Base-by-base conservation (phyloP, 1,140 invertebrate species). In the Pachypsylla venusta region DNA sequence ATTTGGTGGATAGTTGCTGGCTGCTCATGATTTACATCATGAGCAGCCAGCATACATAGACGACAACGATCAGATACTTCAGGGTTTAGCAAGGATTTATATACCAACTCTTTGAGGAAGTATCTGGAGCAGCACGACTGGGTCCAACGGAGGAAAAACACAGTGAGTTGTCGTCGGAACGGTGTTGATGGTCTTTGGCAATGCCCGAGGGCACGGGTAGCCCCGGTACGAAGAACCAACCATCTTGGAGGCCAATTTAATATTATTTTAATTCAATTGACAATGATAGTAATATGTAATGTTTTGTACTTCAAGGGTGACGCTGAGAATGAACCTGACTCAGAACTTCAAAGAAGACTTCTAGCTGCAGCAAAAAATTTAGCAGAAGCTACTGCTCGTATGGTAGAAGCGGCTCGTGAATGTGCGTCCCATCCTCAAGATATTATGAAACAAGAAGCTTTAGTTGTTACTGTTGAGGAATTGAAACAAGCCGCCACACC, bases 321-420 rank as follows among this genome's bases (percentile, higher is more conserved):
- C 70, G 95, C 94, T 0, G 91, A 95, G 65, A 79, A 79, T 39
- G 83, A 93, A 64, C 81, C 86, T 0, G 89, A 94, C 71, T 83
- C 86, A 0, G 92, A 97, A 54, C 78, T 89, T 16, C 93, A 98
- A 67, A 81, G 88, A 57, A 79, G 91, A 61, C 70, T 98, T 4
- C 71, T 98, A 40, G 92, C 91, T 0, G 93, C 93, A 0, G 91
- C 93, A 3, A 96, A 94, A 71, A 76, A 87, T 53, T 74, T 98
- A 13, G 94, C 95, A 1, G 93, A 98, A 73, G 95, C 95, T 5
- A 99, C 96, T 0, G 87, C 92, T 0, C 81, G 85, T 62, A 88
- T 98, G 83, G 93, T 97, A 1, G 94, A 98, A 71, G 94, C 95
- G 1, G 95, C 96, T 0, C 82, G 97, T 61, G 81, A 87, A 4